A percentile compares a stretch with the other conserved stretches of the same genome.
Evolutionary conservation across 2,113 vertebrate genomes (phyloP).

Genomic region (Salminus brasiliensis): DNA sequence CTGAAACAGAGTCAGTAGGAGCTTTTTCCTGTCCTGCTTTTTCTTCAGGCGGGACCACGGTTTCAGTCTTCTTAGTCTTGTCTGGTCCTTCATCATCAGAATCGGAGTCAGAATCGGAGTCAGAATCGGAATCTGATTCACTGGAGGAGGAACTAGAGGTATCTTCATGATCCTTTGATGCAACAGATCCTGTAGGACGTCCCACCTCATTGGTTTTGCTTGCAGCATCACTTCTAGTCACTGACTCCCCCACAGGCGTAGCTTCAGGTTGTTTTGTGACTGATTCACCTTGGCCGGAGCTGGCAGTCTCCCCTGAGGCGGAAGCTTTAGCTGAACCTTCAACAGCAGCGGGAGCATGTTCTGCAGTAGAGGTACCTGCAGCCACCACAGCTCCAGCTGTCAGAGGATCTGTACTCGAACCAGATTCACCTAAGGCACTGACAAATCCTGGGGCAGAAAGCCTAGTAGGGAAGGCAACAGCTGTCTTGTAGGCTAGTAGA

Average conservation of each 20-base stretch:
- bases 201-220: not conserved
- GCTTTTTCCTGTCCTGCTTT: constrained; percentile 16
- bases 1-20: not conserved
- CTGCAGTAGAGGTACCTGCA: constrained; percentile 12
- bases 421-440: constrained; percentile 48
- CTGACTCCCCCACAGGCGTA: not conserved
- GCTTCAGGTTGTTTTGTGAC: not conserved
- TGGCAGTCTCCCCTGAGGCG: not conserved
- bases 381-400: constrained; percentile 5
- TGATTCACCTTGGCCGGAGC: not conserved
- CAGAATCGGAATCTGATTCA: constrained; percentile 66
- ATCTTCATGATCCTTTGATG: constrained; percentile 30
- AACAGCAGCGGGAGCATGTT: not conserved
- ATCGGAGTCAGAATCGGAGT: constrained; percentile 64
- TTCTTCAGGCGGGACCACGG: constrained; percentile 6
- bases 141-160: constrained; percentile 66
- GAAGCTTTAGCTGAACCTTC: not conserved
- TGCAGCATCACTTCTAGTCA: not conserved
- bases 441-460: constrained; percentile 57
- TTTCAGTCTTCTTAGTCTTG: constrained; percentile 28
- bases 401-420: no score
- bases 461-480: constrained; percentile 71
- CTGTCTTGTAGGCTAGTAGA: constrained; percentile 72
- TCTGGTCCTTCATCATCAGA: constrained; percentile 62
- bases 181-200: constrained; percentile 4